Conservation (phyloP, 2,888 invertebrate genomes). For the Gastrophysa polygoni region DNA sequence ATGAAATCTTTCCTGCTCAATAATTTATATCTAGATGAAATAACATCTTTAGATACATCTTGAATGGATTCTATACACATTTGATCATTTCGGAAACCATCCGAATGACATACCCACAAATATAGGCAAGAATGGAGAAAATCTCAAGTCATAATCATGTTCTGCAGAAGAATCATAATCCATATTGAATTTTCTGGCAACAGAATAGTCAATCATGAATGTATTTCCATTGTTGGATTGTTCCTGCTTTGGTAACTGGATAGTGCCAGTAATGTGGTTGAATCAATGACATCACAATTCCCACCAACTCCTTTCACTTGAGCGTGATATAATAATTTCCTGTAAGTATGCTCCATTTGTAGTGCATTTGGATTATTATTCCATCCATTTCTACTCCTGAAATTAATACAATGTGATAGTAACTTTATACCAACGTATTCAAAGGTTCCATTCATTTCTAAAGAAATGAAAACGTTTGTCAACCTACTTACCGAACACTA, state of each 20-base stretch:
- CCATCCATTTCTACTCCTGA: slow-evolving; percentile 9
- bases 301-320: slow-evolving; percentile 7
- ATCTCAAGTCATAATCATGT: slow-evolving; percentile 1
- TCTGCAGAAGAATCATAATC: background rate
- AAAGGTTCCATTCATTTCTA: background rate
- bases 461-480: background rate
- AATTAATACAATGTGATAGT: background rate
- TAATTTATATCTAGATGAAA: slow-evolving; percentile 6
- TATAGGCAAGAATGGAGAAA: background rate
- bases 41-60: background rate
- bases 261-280: background rate
- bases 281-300: slow-evolving; percentile 1
- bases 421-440: background rate
- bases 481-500: slow-evolving; percentile 10
- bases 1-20: background rate
- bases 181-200: slow-evolving; percentile 1
- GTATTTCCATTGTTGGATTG: background rate
- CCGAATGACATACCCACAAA: slow-evolving; percentile 5
- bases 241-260: background rate
- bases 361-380: slow-evolving; percentile 7
- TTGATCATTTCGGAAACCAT: background rate
- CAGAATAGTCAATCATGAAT: background rate
- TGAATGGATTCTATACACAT: slow-evolving; percentile 9
- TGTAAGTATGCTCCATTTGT: slow-evolving; percentile 5
- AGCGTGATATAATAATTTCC: slow-evolving; percentile 5